Evolutionary conservation across 2,888 invertebrate genomes (phyloP).

Genomic region (Parnassius apollo): DNA sequence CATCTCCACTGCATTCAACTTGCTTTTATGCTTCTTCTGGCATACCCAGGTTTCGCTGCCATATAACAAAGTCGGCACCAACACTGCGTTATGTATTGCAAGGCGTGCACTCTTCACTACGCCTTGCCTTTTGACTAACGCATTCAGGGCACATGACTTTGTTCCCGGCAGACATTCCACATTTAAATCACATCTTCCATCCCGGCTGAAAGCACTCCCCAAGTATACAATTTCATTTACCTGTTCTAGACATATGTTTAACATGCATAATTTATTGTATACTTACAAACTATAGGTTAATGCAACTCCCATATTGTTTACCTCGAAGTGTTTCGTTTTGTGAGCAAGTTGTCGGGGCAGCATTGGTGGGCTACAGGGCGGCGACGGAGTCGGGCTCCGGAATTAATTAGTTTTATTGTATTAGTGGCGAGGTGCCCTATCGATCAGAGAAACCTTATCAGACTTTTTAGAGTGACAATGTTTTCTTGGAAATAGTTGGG

Average conservation of each 20-base stretch:
- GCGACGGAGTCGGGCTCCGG: constrained; percentile 35
- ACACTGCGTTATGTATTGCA: too few species aligned
- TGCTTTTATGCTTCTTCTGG: too few species aligned
- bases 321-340: constrained; percentile 4
- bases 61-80: too few species aligned
- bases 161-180: too few species aligned
- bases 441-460: constrained; percentile 40
- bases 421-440: constrained; percentile 34
- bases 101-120: too few species aligned
- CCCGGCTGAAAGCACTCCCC: too few species aligned
- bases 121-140: too few species aligned
- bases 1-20: too few species aligned
- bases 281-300: neutral
- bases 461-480: constrained; percentile 28
- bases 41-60: too few species aligned
- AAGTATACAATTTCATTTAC: too few species aligned
- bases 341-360: neutral
- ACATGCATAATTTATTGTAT: neutral
- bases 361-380: neutral
- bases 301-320: neutral
- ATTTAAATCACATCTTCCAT: too few species aligned
- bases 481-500: neutral
- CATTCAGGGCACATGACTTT: too few species aligned
- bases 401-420: constrained; percentile 57
- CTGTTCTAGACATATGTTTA: neutral